Base-by-base conservation (phyloP, 2,888 invertebrate genomes). In the Thera obeliscata region DNA sequence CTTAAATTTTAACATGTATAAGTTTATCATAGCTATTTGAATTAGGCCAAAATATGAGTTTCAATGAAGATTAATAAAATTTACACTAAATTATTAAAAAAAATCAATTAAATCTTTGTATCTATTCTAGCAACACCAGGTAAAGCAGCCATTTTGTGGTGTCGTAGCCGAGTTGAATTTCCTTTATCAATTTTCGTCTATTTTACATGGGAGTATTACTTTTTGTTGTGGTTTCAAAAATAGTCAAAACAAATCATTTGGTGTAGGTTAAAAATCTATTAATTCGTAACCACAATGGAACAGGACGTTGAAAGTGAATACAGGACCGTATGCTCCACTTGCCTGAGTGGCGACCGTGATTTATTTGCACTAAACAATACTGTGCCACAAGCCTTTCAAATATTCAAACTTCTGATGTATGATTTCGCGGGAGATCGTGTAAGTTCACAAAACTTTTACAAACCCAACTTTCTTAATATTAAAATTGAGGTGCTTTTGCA, bases 111-210 rank as follows among this genome's bases (percentile, higher is more conserved):
- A 50, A 50, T 50, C 8, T 12, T 12, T 1, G 1, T 11, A 7
- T 3, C 35, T 36, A 46, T 5, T 50, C 66, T 79, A 70, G 85
- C 83, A 90, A 86, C 85, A 86, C 83, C 76, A 78, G 85, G 87
- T 90, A 90, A 92, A 88, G 90, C 87, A 87, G 93, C 92, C 93
- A 93, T 93, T 93, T 93, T 93, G 91, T 93, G 90, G 90, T 93
- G 93, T 92, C 92, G 87, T 83, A 85, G 83, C 81, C 80, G 80
- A 80, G 82, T 86, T 87, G 83, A 87, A 82, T 77, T 78, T 83
- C 86, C 85, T 85, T 87, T 80, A 81, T 78, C 69, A 85, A 90
- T 85, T 88, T 92, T 93, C 82, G 93, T 91, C 91, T 90, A 93
- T 91, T 93, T 92, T 91, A 93, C 90, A 93, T 93, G 92, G 93